Conservation (phyloP, 1,140 invertebrate species). For the Pseudachorutes palmiensis region DNA sequence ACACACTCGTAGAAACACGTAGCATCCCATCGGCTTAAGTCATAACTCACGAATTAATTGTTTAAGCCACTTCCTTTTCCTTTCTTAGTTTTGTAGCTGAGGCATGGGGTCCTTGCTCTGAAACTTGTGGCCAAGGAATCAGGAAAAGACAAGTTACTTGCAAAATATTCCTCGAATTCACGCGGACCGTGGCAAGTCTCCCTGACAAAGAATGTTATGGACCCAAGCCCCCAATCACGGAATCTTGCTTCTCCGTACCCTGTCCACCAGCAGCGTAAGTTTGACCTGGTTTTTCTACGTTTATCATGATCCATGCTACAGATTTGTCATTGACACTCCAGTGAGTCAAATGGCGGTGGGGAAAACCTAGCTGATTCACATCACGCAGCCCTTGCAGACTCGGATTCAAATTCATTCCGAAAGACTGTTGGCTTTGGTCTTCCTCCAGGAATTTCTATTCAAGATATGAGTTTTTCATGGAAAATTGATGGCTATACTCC, state of each 20-base stretch:
- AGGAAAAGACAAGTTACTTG: slow-evolving; percentile 72
- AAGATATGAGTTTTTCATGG: slow-evolving; percentile 60
- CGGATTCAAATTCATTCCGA: slow-evolving; percentile 22
- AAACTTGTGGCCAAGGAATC: slow-evolving; percentile 78
- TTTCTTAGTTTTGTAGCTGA: slow-evolving; percentile 58
- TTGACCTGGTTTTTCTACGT: not conserved
- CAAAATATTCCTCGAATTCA: slow-evolving; percentile 88
- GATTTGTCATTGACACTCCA: not conserved
- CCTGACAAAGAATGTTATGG: slow-evolving; percentile 82
- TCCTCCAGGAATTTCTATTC: slow-evolving; percentile 33
- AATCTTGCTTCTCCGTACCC: slow-evolving; percentile 65
- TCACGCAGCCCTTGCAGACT: slow-evolving; percentile 30
- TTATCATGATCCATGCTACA: too few relatives aligned
- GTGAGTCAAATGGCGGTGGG: not conserved
- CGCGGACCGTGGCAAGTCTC: slow-evolving; percentile 69
- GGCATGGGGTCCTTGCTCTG: slow-evolving; percentile 80
- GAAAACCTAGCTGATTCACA: slow-evolving; percentile 26
- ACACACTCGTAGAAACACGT: too few relatives aligned
- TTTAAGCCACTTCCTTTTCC: not conserved
- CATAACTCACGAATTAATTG: not conserved
- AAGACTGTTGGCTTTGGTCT: slow-evolving; percentile 32
- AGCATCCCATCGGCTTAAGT: not conserved
- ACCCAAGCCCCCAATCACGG: slow-evolving; percentile 65
- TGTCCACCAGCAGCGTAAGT: slow-evolving; percentile 48
- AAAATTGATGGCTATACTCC: slow-evolving; percentile 70